A percentile compares a stretch with the other conserved stretches of the same genome.
These are phyloP conservation scores for Troides oblongomaculatus DNA, from an alignment of 2,888 invertebrate genomes.

Conservation along the genomic window DNA sequence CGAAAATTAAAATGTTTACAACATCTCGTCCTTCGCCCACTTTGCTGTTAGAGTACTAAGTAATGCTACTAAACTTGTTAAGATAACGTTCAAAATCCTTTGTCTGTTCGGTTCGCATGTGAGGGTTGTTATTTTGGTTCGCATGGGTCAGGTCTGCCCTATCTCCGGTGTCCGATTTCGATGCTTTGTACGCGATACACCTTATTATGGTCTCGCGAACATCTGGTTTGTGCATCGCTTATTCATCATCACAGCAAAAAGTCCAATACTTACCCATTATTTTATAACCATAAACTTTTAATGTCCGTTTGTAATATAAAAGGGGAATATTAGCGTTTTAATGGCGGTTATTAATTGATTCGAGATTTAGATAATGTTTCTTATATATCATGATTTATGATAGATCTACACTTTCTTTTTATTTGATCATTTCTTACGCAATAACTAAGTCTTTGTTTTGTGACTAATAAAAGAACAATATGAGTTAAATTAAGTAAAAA, in stretches of 20 bases:
- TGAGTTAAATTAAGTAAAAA: too few relatives aligned
- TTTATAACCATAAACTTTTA: constrained; percentile 42
- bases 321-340: neutral
- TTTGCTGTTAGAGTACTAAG: constrained; percentile 3
- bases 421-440: neutral
- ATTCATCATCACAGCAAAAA: constrained; percentile 68
- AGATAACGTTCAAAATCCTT: constrained; percentile 44
- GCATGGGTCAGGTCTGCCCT: constrained; percentile 66
- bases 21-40: constrained; percentile 30
- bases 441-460: too few relatives aligned
- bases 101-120: constrained; percentile 41
- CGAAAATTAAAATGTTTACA: constrained; percentile 70
- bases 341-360: constrained; percentile 3
- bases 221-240: constrained; percentile 68
- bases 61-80: constrained; percentile 34
- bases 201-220: constrained; percentile 77
- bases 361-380: constrained; percentile 27
- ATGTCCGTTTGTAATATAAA: neutral
- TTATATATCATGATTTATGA: neutral
- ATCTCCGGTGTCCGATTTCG: constrained; percentile 79
- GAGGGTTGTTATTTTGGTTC: constrained; percentile 53
- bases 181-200: constrained; percentile 77
- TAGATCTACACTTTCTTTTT: neutral
- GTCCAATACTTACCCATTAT: constrained; percentile 44
- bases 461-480: too few relatives aligned